These are phyloP conservation scores for Probosciger aterrimus DNA, from an alignment of 2,113 vertebrate species.

Conservation along the genomic window DNA sequence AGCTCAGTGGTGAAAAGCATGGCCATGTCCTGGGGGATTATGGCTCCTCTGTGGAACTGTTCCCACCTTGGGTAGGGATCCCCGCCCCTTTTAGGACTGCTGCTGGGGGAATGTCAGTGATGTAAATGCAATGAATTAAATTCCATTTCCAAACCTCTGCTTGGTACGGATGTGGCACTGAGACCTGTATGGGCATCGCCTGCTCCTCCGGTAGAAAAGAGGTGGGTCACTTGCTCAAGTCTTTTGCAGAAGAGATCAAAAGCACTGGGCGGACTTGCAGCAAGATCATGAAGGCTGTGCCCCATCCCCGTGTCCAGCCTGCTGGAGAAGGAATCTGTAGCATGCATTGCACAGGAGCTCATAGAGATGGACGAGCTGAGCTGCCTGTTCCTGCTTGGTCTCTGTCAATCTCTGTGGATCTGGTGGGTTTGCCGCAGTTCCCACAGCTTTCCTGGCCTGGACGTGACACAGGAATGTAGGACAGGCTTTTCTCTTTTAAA, in stretches of 20 bases:
- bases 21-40: rapidly evolving
- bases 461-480: neutral
- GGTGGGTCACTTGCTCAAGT: rapidly evolving
- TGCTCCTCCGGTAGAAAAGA: neutral
- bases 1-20: neutral
- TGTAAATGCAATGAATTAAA: neutral
- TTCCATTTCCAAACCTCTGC: neutral
- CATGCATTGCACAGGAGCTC: rapidly evolving
- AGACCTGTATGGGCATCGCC: neutral
- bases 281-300: neutral
- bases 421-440: neutral
- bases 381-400: neutral
- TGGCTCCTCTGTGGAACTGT: neutral
- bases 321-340: neutral
- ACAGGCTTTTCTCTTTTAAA: neutral
- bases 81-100: neutral
- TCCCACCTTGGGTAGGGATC: neutral
- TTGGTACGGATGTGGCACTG: neutral
- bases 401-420: neutral
- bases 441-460: neutral
- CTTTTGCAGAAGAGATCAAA: neutral
- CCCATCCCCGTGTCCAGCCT: neutral
- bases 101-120: neutral
- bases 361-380: neutral
- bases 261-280: neutral